Evolutionary conservation across 2,113 vertebrate species (phyloP).

Genomic region (Mastomys coucha): DNA sequence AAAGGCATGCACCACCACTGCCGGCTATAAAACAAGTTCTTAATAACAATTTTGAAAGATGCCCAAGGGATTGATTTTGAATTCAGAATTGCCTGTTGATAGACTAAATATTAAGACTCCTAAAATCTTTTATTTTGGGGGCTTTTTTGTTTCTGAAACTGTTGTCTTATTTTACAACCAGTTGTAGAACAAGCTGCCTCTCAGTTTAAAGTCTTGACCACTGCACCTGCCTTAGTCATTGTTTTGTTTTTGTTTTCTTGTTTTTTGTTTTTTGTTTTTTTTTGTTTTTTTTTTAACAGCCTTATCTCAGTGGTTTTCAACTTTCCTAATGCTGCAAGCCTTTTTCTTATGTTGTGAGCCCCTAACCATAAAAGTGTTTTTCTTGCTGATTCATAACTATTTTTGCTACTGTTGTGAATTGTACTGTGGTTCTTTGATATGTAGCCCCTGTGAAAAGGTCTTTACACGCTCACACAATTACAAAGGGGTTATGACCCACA

Average conservation of each 20-base stretch:
- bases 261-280: no score
- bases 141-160: neutral
- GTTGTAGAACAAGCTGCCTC: neutral
- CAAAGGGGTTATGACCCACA: neutral
- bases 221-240: neutral
- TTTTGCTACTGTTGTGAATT: neutral
- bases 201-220: neutral
- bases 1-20: no score
- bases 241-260: no score
- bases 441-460: neutral
- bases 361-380: neutral
- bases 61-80: neutral
- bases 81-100: neutral
- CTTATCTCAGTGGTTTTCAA: neutral
- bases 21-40: neutral
- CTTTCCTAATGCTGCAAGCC: neutral
- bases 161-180: neutral
- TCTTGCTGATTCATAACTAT: neutral
- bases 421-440: neutral
- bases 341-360: neutral
- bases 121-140: neutral
- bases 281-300: neutral
- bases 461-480: neutral
- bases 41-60: neutral
- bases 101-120: no score